These are phyloP conservation scores for Crotalus adamanteus DNA, from an alignment of 2,797 vertebrate genomes.

Conservation along the genomic window DNA sequence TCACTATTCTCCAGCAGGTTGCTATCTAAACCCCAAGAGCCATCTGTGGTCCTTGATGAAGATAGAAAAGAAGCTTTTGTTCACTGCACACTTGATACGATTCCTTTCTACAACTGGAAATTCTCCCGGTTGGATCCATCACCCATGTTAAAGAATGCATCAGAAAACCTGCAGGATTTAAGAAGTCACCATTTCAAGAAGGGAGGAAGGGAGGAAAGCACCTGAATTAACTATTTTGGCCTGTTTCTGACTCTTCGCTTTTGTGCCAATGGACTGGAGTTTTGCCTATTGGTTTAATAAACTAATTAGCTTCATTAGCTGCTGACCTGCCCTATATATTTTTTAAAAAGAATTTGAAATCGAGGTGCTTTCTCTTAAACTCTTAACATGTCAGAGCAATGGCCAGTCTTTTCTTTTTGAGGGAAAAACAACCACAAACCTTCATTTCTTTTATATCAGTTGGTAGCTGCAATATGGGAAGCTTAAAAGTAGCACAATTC, in stretches of 20 bases:
- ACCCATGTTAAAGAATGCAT: slow-evolving; percentile 8
- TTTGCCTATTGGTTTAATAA: slow-evolving; percentile 28
- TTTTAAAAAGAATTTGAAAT: slow-evolving; percentile 4
- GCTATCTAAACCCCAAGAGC: not conserved
- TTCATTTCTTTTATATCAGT: slow-evolving; percentile 33
- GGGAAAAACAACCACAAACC: not conserved
- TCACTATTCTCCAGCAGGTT: not conserved
- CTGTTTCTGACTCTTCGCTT: not conserved
- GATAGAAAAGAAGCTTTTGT: not conserved
- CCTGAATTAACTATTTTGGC: not conserved
- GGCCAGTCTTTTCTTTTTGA: slow-evolving; percentile 6
- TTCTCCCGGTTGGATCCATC: not conserved
- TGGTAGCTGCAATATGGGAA: slow-evolving; percentile 25
- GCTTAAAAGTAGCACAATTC: slow-evolving; percentile 14
- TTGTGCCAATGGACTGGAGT: not conserved
- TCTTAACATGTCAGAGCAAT: slow-evolving; percentile 45
- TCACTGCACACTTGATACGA: not conserved
- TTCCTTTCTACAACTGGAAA: not conserved
- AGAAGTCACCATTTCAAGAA: not conserved
- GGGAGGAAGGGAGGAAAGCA: not conserved
- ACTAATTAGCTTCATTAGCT: slow-evolving; percentile 24
- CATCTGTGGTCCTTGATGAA: not conserved
- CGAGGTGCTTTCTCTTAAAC: slow-evolving; percentile 49
- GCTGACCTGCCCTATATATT: not conserved
- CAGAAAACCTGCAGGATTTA: not conserved